Evolutionary conservation across 1,140 invertebrate genomes (phyloP).

Genomic region (Diuraphis noxia): DNA sequence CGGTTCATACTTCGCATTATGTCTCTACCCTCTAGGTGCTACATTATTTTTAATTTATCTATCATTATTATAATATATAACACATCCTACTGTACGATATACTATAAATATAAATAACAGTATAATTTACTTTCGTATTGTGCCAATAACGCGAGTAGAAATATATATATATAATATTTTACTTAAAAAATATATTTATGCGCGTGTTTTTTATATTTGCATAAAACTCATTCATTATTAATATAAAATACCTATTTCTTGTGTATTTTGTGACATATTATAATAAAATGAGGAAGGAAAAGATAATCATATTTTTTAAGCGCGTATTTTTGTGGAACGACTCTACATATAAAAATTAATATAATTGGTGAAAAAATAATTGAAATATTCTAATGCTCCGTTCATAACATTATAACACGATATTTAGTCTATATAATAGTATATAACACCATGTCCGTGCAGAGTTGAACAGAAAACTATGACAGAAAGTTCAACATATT

Average conservation of each 20-base stretch:
- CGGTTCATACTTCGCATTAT: not conserved
- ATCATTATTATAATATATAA: not conserved
- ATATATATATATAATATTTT: not conserved
- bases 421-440: not conserved
- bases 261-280: not conserved
- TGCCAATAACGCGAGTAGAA: too few relatives aligned
- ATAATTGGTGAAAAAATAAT: not conserved
- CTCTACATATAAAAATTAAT: not conserved
- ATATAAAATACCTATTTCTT: not conserved
- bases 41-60: not conserved
- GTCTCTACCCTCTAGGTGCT: not conserved
- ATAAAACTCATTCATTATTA: not conserved
- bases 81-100: too few relatives aligned
- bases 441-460: not conserved
- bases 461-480: not conserved
- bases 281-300: not conserved
- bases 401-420: not conserved
- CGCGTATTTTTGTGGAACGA: not conserved
- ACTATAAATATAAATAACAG: not conserved
- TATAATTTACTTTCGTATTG: not conserved
- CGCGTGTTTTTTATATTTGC: not conserved
- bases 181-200: not conserved
- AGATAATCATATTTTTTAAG: not conserved
- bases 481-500: not conserved
- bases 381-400: not conserved